Conservation (phyloP, 2,113 vertebrate genomes). For the Alexandromys fortis region DNA sequence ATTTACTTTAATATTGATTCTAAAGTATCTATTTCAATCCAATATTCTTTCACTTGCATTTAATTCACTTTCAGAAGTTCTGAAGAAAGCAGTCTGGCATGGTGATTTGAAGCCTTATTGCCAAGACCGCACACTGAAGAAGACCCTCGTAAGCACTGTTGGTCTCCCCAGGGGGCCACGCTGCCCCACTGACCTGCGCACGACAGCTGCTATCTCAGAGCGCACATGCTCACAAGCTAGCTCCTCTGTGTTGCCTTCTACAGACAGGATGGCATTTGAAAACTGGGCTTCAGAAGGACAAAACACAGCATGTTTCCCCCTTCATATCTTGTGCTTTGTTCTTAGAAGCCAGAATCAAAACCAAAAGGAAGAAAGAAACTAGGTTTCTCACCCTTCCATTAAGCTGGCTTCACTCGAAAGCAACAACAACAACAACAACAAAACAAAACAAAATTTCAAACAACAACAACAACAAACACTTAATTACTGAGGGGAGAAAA, state of each 20-base stretch:
- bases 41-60: not conserved
- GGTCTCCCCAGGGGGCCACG: not conserved
- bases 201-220: not conserved
- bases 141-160: not conserved
- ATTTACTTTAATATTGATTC: constrained; percentile 18
- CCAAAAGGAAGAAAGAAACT: not conserved
- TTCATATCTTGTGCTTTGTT: not conserved
- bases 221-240: not conserved
- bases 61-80: not conserved
- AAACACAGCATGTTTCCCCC: not conserved
- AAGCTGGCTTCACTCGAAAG: not conserved
- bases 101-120: not conserved
- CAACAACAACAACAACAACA: too few relatives aligned
- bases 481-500: constrained; percentile 8
- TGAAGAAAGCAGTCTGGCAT: not conserved
- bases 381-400: constrained; percentile 15
- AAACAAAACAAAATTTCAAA: not conserved
- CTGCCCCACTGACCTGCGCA: not conserved
- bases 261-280: not conserved
- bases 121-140: not conserved
- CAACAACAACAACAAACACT: not conserved
- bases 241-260: not conserved
- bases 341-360: constrained; percentile 1
- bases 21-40: constrained; percentile 19
- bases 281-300: not conserved